Conservation (phyloP, 2,797 vertebrate species). For the Phylloscopus collybita region DNA sequence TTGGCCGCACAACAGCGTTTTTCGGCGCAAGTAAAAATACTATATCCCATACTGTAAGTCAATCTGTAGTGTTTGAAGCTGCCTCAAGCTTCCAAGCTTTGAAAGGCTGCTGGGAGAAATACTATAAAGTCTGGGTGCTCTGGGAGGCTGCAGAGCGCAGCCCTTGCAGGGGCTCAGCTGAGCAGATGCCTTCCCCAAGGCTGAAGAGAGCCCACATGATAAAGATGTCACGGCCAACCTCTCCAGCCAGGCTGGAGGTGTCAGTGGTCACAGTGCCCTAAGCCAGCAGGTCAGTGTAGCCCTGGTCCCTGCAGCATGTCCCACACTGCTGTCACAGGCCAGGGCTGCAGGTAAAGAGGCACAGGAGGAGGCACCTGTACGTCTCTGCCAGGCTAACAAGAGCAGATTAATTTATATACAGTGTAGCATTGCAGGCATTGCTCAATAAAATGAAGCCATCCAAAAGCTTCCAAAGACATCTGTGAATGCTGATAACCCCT, state of each 20-base stretch:
- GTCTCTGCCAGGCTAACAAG: not conserved
- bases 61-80: conserved; percentile 38
- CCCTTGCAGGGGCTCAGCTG: not conserved
- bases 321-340: not conserved
- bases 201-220: not conserved
- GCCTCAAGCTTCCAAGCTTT: conserved; percentile 7
- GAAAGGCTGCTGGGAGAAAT: not conserved
- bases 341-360: not conserved
- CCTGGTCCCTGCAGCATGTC: not conserved
- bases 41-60: conserved; percentile 57
- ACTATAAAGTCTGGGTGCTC: not conserved
- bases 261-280: not conserved
- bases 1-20: conserved; percentile 50
- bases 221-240: fast-evolving
- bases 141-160: not conserved
- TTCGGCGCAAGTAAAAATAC: conserved; percentile 65
- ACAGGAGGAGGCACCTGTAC: not conserved
- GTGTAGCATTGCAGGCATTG: not conserved
- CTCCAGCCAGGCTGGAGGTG: fast-evolving
- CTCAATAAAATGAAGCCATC: not conserved
- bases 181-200: not conserved
- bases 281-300: fast-evolving
- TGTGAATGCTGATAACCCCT: not conserved
- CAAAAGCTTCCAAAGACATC: not conserved
- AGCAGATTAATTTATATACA: not conserved